phyloP scores from a whole-genome alignment of 2,888 invertebrate species.

The Xanthia icteritia region DNA sequence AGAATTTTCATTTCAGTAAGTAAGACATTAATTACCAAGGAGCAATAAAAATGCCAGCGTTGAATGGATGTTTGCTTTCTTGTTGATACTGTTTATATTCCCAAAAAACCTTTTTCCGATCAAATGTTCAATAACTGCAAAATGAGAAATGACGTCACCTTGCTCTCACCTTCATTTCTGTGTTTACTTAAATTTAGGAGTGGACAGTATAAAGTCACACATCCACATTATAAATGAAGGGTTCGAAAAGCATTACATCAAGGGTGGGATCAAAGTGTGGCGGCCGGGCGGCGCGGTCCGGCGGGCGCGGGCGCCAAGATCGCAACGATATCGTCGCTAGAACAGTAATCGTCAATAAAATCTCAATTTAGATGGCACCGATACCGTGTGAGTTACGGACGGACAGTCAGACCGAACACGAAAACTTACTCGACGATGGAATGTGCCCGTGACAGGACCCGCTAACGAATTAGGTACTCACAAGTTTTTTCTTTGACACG shows the following conservation, averaged over 20 bases:
- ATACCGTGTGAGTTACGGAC: slow-evolving; percentile 90
- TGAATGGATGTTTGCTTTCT: slow-evolving; percentile 43
- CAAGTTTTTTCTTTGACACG: slow-evolving; percentile 74
- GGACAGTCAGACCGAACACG: slow-evolving; percentile 86
- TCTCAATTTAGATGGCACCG: slow-evolving; percentile 90
- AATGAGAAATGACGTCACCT: slow-evolving; percentile 30
- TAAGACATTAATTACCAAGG: slow-evolving; percentile 56
- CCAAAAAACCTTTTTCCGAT: slow-evolving; percentile 21
- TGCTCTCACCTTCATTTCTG: slow-evolving; percentile 7
- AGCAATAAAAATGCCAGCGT: slow-evolving; percentile 52
- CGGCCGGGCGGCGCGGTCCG: slow-evolving; percentile 67
- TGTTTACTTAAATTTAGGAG: slow-evolving; percentile 17
- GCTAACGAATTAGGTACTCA: slow-evolving; percentile 89
- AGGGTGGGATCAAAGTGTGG: slow-evolving; percentile 79
- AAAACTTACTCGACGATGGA: slow-evolving; percentile 89
- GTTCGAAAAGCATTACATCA: slow-evolving; percentile 63
- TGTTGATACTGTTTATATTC: slow-evolving; percentile 20
- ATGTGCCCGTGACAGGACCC: slow-evolving; percentile 87
- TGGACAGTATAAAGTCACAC: slow-evolving; percentile 52
- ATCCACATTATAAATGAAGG: slow-evolving; percentile 63
- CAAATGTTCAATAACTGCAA: slow-evolving; percentile 26
- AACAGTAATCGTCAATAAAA: slow-evolving; percentile 91
- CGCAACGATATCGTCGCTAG: slow-evolving; percentile 89
- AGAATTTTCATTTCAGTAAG: slow-evolving; percentile 58
- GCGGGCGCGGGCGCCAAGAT: slow-evolving; percentile 87